phyloP scores from a whole-genome alignment of 2,888 invertebrate genomes.

The Vannuccia rotundouncinata region DNA sequence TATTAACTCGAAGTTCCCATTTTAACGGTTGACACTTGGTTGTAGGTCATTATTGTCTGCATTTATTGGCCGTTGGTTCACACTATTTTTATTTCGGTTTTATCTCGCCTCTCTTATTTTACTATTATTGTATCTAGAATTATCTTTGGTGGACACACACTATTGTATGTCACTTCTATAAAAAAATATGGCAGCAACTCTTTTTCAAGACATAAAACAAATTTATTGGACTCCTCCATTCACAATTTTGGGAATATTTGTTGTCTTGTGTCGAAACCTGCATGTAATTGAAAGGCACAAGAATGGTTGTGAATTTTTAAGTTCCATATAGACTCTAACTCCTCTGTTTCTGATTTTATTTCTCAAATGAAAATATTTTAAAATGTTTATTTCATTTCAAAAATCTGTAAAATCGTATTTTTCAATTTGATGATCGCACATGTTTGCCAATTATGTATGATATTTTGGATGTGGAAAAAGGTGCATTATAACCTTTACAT shows the following conservation, averaged over 20 bases:
- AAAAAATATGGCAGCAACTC: neutral
- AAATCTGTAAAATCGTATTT: neutral
- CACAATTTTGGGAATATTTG: too few species aligned
- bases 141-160: neutral
- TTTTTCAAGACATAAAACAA: neutral
- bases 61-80: neutral
- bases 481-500: neutral
- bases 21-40: too few species aligned
- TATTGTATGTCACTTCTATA: neutral
- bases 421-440: neutral
- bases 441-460: neutral
- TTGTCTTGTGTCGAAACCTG: too few species aligned
- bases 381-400: too few species aligned
- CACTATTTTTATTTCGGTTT: neutral
- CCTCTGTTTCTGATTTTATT: neutral
- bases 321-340: neutral
- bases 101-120: neutral
- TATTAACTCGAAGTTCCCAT: too few species aligned
- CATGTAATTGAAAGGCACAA: too few species aligned
- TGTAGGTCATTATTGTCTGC: neutral
- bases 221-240: too few species aligned
- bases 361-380: neutral
- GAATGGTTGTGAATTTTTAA: neutral
- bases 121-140: neutral
- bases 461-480: neutral